Base-by-base conservation (phyloP, 2,888 invertebrate species). In the Lycocerus yunnanus region DNA sequence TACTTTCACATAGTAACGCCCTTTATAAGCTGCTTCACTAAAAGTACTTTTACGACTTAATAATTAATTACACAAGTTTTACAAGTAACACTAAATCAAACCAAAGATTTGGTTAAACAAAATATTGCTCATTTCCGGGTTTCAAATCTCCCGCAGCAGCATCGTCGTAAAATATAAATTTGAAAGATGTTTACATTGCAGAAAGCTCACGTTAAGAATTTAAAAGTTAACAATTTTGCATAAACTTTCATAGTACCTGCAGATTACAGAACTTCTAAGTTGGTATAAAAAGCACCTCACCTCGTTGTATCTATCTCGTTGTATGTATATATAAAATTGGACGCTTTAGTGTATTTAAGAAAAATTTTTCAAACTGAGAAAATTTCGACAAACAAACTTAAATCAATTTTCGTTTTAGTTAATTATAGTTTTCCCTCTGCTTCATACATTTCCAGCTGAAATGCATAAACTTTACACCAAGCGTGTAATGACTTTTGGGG, bases 1-100 rank as follows among this genome's bases (percentile, higher is more conserved):
- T 63, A 65, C 66, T 69, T 63, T 73, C 27, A 68, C 27, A 63
- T 43, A 61, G 27, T 15, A 65, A 69, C 24, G 73, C 60, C 68
- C 21, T 59, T 73, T 59, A 66, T 66, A 58, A 59, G 65, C 59
- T 69, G 66, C 68, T 68, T 66, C 69, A 69, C 69, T 65, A 58
- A 68, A 68, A 68, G 58, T 72, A 68, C 65, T 72, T 72, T 65
- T 72, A 72, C 27, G 20, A 60, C 43, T 24, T 72, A 43, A 43
- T 68, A 68, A 72, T 72, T 72, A 72, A 67, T 72, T 72, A 72
- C 27, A 11, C 15, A 21, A 71, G 18, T 58, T 24, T 66, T 58
- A 43, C 13, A 18, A 27, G 58, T 15, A 15, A 11, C n/a, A 27
- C 66, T 66, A 71, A 66, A 66, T 71, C 71, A 16, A 43, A 58